Base-by-base conservation (phyloP, 2,797 vertebrate genomes). In the Eospalax fontanierii region DNA sequence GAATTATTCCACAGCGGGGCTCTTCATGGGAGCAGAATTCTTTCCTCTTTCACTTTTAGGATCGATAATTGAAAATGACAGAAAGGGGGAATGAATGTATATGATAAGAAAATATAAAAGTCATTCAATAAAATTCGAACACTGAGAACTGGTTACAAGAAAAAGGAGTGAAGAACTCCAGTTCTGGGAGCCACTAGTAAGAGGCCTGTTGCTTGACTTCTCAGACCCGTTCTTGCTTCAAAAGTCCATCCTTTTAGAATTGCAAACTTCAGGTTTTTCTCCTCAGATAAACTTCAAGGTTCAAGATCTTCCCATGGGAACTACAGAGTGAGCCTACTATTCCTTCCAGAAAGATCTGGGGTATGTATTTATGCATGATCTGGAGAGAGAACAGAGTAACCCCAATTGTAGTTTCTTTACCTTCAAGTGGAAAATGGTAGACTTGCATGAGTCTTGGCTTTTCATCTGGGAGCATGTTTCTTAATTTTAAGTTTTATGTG, bases 371-470 rank as follows among this genome's bases (percentile, higher is more conserved):
- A 80, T 16, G 43, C 0, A 15, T 83, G 33, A 43, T 57, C 28
- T 0, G 15, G 66, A 89, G 70, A 86, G 38, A 79, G 59, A 80
- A 18, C 71, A 83, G 21, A 40, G 80, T 63, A 80, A 8, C 46
- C 12, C 59, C 35, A 86, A 76, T 30, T 91, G 70, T 90, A 59
- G 73, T 57, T 88, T 95, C 82, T 87, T 66, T 82, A 59, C 71
- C n/a, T 87, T 80, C 85, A 70, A 61, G 89, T 54, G 75, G 75
- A 43, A 83, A 91, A 91, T 33, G n/a, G n/a, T 84, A 66, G 66
- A 38, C 61, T 50, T 83, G 35, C 4, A 0, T 14, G 65, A 2
- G 38, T 79, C 87, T 89, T 24, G 35, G 21, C 0, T 90, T 93
- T 90, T 87, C 73, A 46, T 79, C 81, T 26, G 30, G 75, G 83